Conservation (phyloP, 2,113 vertebrate genomes). For the Grallaria varia region DNA sequence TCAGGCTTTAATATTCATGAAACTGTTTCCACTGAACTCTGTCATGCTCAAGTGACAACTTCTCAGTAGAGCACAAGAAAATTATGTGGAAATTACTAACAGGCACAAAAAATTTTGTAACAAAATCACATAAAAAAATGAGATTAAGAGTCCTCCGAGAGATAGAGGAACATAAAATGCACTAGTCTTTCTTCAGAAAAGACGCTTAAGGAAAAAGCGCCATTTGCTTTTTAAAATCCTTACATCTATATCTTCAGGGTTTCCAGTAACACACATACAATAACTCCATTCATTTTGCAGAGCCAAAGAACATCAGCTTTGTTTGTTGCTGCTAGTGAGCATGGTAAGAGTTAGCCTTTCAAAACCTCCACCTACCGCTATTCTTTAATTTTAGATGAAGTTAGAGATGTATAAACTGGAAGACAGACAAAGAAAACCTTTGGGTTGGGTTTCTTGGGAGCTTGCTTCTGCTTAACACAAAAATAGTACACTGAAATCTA, state of each 20-base stretch:
- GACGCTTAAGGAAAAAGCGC: background rate
- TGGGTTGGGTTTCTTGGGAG: background rate
- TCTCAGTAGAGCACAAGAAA: background rate
- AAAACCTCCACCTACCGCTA: background rate
- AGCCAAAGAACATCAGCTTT: background rate
- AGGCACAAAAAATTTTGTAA: background rate
- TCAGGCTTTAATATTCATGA: background rate
- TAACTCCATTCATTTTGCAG: background rate
- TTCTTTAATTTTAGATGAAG: slow-evolving; percentile 29
- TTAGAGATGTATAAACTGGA: background rate
- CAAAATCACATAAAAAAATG: background rate
- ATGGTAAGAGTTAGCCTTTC: background rate
- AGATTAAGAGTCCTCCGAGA: background rate
- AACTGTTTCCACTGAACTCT: background rate
- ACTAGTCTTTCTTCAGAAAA: background rate
- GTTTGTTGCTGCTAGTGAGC: background rate
- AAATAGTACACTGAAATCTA: background rate
- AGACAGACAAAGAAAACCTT: background rate
- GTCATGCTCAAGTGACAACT: background rate
- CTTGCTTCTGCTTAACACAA: background rate
- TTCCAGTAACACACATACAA: background rate
- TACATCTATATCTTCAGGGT: background rate
- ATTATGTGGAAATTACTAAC: background rate
- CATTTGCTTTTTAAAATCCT: background rate
- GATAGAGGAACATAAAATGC: background rate